Base-by-base conservation (phyloP, 2,888 invertebrate species). In the Thymelicus sylvestris region DNA sequence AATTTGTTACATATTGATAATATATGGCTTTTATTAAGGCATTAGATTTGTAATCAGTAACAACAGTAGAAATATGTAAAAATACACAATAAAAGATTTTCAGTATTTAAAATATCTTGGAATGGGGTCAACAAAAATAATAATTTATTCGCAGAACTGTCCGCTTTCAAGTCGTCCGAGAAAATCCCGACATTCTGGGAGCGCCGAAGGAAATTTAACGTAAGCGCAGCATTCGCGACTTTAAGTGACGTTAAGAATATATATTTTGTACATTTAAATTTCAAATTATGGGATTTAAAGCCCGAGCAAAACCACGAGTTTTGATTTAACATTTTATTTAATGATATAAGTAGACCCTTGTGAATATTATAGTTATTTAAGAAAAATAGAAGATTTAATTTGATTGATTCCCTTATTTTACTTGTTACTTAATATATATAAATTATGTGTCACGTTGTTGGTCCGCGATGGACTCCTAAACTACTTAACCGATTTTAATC, bases 181-280 rank as follows among this genome's bases (percentile, higher is more conserved):
- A 60, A 48, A 70, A 65, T 60, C 15, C 65, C 12, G 15, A 65
- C 70, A 52, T 70, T 65, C 52, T 60, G 31, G 41, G 19, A 24
- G 64, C 65, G 47, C 13, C 68, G 47, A 24, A 69, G 64, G 70
- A 65, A 65, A 65, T 70, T 63, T 59, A 64, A 69, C 70, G 64
- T 59, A 69, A 63, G 24, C 64, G 59, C 13, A 44, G 50, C 39
- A n/a, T 52, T 70, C 65, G 70, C 44, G 60, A 65, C 65, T 70
- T 64, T 57, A 63, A 68, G 48, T 64, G 69, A 69, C 69, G 64
- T 69, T 64, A 69, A 59, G 64, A 59, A 69, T 64, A 69, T 64
- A 63, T 59, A 64, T 69, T 64, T 64, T 64, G 50, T 69, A 64
- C 52, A 63, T 69, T 64, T 67, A 61, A 61, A 61, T 39, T 50